Conservation (phyloP, 1,140 invertebrate species). For the Nasonia giraulti region DNA sequence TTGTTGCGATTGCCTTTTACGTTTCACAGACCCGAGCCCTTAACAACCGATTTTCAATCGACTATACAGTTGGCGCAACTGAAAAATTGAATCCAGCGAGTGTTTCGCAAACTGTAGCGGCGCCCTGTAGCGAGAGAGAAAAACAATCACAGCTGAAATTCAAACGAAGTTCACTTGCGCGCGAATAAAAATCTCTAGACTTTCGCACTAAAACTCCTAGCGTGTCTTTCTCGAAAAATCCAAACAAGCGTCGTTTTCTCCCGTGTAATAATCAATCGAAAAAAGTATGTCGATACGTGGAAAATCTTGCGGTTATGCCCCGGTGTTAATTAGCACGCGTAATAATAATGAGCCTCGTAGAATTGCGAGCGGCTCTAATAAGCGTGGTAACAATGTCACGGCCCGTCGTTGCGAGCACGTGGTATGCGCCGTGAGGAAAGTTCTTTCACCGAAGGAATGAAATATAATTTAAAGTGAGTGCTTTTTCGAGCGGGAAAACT, state of each 20-base stretch:
- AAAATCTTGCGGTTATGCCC: neutral
- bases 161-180: neutral
- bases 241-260: too few species aligned
- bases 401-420: neutral
- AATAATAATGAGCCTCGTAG: neutral
- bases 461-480: neutral
- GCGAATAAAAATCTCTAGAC: too few species aligned
- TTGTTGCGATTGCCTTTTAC: neutral
- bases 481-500: neutral
- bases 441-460: neutral
- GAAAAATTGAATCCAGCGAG: slow-evolving; percentile 1
- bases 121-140: neutral
- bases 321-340: slow-evolving; percentile 8
- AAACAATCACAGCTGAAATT: neutral
- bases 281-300: neutral
- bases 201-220: too few species aligned
- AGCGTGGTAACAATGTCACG: neutral
- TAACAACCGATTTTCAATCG: neutral
- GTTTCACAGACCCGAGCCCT: neutral
- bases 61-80: neutral
- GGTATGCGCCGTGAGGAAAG: neutral
- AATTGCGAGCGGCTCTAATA: neutral
- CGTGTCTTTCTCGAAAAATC: too few species aligned
- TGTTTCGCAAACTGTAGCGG: neutral
- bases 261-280: neutral